Evolutionary conservation across 2,888 invertebrate species (phyloP).

Genomic region (Doris montereyensis): DNA sequence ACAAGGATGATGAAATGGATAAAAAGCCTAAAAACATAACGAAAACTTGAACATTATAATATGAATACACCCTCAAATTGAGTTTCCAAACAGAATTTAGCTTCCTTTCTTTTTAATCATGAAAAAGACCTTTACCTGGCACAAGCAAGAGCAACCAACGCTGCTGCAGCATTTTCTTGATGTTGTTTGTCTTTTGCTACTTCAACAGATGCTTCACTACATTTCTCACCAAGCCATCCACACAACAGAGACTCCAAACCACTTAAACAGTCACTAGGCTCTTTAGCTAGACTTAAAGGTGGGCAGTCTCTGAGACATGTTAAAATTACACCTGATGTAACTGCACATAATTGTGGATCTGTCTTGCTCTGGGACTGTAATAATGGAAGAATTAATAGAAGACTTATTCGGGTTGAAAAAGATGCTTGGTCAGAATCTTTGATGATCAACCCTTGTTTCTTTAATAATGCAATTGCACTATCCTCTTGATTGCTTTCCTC

Average conservation of each 20-base stretch:
- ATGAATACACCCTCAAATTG: no score
- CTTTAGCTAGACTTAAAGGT: constrained; percentile 70
- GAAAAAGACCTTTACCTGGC: no score
- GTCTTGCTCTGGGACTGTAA: constrained; percentile 70
- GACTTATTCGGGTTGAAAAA: constrained; percentile 70
- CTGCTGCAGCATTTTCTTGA: constrained; percentile 66
- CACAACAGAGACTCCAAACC: constrained; percentile 69
- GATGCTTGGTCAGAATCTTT: constrained; percentile 69
- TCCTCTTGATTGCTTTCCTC: constrained; percentile 53
- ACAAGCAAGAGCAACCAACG: constrained; percentile 70
- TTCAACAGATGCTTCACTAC: constrained; percentile 6
- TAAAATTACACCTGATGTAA: constrained; percentile 68
- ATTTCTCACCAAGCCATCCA: constrained; percentile 68
- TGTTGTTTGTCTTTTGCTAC: constrained; percentile 51
- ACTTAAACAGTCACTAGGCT: constrained; percentile 71
- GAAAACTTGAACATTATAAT: no score
- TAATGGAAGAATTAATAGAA: constrained; percentile 69
- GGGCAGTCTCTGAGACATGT: constrained; percentile 69
- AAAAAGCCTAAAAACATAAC: no score
- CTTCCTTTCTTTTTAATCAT: no score
- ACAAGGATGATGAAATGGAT: no score
- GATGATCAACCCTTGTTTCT: constrained; percentile 68
- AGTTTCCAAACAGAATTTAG: no score
- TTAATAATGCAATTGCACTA: constrained; percentile 65
- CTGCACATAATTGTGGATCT: constrained; percentile 67